A percentile compares a stretch with the other conserved stretches of the same genome.
phyloP scores from a whole-genome alignment of 2,888 invertebrate genomes.

The Apodemia duryi region DNA sequence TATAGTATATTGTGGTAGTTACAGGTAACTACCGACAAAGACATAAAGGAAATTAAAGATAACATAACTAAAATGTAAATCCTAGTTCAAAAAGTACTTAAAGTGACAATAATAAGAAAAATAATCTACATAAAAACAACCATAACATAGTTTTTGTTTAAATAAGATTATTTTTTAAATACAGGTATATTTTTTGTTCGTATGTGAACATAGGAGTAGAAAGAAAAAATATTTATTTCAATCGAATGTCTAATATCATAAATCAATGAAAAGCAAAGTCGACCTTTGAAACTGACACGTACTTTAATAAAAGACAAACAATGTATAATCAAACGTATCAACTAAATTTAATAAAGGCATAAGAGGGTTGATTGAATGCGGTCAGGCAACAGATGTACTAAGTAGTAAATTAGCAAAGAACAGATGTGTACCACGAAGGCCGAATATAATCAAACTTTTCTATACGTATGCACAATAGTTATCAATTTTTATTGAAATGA shows the following conservation, averaged over 20 bases:
- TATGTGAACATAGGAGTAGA: neutral
- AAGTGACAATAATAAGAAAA: too few relatives aligned
- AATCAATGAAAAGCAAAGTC: neutral
- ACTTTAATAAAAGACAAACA: constrained; percentile 9
- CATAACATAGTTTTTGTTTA: too few relatives aligned
- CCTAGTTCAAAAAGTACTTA: too few relatives aligned
- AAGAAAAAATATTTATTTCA: neutral
- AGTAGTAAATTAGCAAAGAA: constrained; percentile 34
- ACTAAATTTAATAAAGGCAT: constrained; percentile 31
- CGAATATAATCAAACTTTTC: constrained; percentile 33
- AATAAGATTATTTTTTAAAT: too few relatives aligned
- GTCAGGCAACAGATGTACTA: constrained; percentile 32
- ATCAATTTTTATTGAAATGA: constrained; percentile 35
- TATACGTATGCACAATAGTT: constrained; percentile 31
- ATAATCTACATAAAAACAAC: too few relatives aligned
- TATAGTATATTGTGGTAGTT: too few relatives aligned
- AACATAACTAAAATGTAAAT: too few relatives aligned
- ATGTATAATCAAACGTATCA: constrained; percentile 4
- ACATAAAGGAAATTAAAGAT: too few relatives aligned
- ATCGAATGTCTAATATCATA: neutral
- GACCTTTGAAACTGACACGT: neutral
- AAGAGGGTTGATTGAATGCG: constrained; percentile 34
- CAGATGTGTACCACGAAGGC: constrained; percentile 35
- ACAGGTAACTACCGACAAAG: too few relatives aligned
- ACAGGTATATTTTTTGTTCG: too few relatives aligned